Conservation (phyloP, 2,797 vertebrate species). For the Gorsachius magnificus region DNA sequence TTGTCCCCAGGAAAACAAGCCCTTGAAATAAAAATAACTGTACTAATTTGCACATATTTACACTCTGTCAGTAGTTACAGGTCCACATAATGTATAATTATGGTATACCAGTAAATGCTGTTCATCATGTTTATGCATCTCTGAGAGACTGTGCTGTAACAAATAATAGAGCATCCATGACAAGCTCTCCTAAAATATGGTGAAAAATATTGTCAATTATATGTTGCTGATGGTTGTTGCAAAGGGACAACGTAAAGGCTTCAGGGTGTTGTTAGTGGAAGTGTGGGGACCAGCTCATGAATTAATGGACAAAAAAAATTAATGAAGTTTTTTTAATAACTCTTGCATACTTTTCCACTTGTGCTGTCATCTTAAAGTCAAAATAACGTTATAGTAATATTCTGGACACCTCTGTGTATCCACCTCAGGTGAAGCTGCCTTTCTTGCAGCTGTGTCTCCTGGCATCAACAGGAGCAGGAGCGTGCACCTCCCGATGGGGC, state of each 20-base stretch:
- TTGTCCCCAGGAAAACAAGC: not conserved
- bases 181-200: rapidly evolving
- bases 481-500: rapidly evolving
- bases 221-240: rapidly evolving
- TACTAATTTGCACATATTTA: not conserved
- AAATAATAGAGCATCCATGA: not conserved
- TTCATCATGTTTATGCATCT: not conserved
- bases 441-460: too few species aligned
- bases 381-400: not conserved
- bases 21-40: not conserved
- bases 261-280: rapidly evolving
- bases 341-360: not conserved
- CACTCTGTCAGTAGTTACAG: not conserved
- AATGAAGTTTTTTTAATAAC: not conserved
- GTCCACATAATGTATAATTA: not conserved
- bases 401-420: not conserved
- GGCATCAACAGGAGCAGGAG: not conserved
- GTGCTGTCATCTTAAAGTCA: not conserved
- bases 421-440: not conserved
- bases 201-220: rapidly evolving
- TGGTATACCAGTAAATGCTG: not conserved
- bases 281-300: too few species aligned
- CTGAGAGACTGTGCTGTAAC: not conserved
- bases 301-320: too few species aligned
- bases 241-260: rapidly evolving